Evolutionary conservation across 2,888 invertebrate genomes (phyloP), one percentile per base, ranked within the genome.

Genomic region (Hyposoter dolosus): DNA sequence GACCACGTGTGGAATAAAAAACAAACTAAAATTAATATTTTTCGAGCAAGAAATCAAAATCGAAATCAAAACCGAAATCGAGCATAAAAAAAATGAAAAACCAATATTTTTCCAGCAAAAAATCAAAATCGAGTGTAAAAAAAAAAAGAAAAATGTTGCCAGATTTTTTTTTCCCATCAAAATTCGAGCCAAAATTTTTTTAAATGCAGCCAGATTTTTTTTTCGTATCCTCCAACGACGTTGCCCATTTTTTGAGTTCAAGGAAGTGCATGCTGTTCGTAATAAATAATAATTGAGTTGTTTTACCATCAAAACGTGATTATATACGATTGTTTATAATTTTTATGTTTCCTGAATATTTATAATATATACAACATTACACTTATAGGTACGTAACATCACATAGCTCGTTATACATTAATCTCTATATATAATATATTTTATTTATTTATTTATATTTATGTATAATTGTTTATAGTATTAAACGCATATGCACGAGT

Each of bases 301-400:
- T 63, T 43, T 80, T 28, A 60, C 60, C 17, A 66, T 76, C 66
- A 40, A 65, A 83, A 83, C 83, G 68, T 72, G 56, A 80, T 53
- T 80, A 80, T 80, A 76, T 83, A 85, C 80, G 65, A 74, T 83
- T 81, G 89, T 90, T 90, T 89, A 89, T 87, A 90, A 90, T 90
- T 90, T 90, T 88, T 89, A 90, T 89, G 87, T 90, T 91, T 91
- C 76, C 81, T 88, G 83, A 90, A 87, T 92, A 89, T 90, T 87
- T 89, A 90, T 90, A 91, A 89, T 93, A 93, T 93, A 91, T 93
- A 93, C 93, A 93, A 91, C 90, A 90, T 92, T 93, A 93, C 90
- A 92, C 90, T 89, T 90, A 90, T 93, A 93, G 91, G 93, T 93
- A 93, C 92, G 92, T 93, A 93, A 93, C 93, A 94, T 94, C 93